Conservation (phyloP, 1,140 invertebrate genomes). For the Eciton burchellii region DNA sequence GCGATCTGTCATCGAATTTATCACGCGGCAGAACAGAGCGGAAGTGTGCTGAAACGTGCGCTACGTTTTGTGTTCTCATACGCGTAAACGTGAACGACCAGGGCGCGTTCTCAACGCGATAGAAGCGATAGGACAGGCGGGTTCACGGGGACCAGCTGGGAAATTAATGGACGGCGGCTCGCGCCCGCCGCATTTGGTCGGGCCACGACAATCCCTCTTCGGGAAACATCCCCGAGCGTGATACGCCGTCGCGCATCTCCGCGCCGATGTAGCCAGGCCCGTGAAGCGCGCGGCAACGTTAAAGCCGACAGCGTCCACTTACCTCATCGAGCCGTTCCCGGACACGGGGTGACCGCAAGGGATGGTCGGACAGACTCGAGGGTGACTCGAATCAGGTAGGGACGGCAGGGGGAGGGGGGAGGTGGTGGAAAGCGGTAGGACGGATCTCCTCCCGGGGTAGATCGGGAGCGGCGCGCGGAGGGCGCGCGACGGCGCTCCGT, state of each 20-base stretch:
- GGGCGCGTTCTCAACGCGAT: background rate
- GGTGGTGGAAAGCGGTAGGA: too few species aligned
- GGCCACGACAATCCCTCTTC: background rate
- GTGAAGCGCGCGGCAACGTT: background rate
- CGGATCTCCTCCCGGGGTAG: background rate
- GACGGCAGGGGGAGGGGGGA: too few species aligned
- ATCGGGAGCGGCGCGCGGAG: constrained; percentile 14
- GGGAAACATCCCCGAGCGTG: background rate
- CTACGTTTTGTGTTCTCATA: too few species aligned
- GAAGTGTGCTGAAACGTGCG: too few species aligned
- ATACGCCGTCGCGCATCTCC: background rate
- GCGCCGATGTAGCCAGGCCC: background rate
- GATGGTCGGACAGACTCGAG: background rate
- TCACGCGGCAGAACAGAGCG: too few species aligned
- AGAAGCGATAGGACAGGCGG: background rate
- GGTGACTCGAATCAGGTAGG: too few species aligned
- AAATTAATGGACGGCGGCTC: background rate
- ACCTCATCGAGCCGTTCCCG: constrained; percentile 10
- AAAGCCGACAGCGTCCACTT: constrained; percentile 28
- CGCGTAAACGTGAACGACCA: too few species aligned
- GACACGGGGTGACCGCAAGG: background rate
- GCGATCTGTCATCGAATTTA: too few species aligned
- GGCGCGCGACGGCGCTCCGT: background rate
- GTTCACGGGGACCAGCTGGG: background rate
- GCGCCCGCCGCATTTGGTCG: too few species aligned